Evolutionary conservation across 2,888 invertebrate species (phyloP).

Genomic region (Microctonus brassicae): DNA sequence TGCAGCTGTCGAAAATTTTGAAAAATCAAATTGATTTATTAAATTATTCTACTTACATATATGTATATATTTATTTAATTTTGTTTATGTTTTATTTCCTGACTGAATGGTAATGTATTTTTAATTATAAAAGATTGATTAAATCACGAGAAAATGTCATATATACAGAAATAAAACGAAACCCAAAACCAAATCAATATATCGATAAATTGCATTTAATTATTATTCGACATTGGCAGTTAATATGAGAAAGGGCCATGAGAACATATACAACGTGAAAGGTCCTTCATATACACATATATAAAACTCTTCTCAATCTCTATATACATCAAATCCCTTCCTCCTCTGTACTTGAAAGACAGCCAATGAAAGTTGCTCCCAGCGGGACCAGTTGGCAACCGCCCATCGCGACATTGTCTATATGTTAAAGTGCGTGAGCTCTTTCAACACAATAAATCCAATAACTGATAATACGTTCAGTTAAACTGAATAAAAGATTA

Average conservation of each 20-base stretch:
- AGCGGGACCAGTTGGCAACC: conserved; percentile 67
- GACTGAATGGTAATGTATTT: too few species aligned
- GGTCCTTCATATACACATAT: conserved; percentile 1
- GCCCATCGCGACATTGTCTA: conserved; percentile 67
- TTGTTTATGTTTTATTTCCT: too few species aligned
- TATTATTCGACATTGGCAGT: conserved; percentile 29
- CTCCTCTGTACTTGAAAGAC: conserved; percentile 53
- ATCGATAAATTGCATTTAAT: conserved; percentile 34
- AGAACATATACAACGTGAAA: conserved; percentile 12
- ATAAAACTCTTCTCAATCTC: background rate
- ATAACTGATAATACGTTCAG: conserved; percentile 23
- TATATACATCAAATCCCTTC: conserved; percentile 13
- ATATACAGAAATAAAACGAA: too few species aligned
- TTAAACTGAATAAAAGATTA: background rate
- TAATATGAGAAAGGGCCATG: conserved; percentile 30
- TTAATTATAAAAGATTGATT: too few species aligned
- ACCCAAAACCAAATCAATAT: conserved; percentile 14
- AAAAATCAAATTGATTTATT: too few species aligned
- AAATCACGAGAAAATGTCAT: too few species aligned
- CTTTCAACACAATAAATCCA: conserved; percentile 18
- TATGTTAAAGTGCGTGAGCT: conserved; percentile 23
- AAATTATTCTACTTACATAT: too few species aligned
- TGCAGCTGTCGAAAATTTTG: too few species aligned
- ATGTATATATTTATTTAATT: too few species aligned
- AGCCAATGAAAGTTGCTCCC: conserved; percentile 50